Evolutionary conservation across 2,888 invertebrate genomes (phyloP).

Genomic region (Endomychus coccineus): DNA sequence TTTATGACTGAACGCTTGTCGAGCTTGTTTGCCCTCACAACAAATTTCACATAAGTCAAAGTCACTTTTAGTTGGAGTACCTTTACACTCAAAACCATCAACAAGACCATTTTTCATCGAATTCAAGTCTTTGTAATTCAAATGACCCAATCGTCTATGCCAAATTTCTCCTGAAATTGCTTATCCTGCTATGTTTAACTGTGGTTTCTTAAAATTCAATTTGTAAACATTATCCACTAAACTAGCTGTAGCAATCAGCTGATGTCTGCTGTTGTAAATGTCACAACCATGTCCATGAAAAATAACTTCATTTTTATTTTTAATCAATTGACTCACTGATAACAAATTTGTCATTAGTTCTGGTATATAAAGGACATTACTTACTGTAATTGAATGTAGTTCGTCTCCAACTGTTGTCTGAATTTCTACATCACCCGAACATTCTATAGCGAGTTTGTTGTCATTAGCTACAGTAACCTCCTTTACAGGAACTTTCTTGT

Average conservation of each 20-base stretch:
- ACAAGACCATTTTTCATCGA: slow-evolving; percentile 8
- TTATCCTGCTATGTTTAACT: slow-evolving; percentile 1
- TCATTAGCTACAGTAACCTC: slow-evolving; percentile 21
- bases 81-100: slow-evolving; percentile 3
- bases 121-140: slow-evolving; percentile 10
- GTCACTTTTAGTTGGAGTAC: neutral
- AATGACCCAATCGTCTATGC: slow-evolving; percentile 20
- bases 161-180: slow-evolving; percentile 10
- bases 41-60: slow-evolving; percentile 5
- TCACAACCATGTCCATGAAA: slow-evolving; percentile 20
- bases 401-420: slow-evolving; percentile 15
- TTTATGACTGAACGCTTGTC: slow-evolving; percentile 10
- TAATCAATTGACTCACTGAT: slow-evolving; percentile 25
- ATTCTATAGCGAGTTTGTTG: slow-evolving; percentile 20
- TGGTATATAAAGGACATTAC: slow-evolving; percentile 22
- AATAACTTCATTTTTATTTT: slow-evolving; percentile 22
- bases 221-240: slow-evolving; percentile 22
- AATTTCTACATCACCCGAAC: slow-evolving; percentile 21
- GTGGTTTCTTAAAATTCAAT: slow-evolving; percentile 13
- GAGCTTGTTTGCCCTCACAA: slow-evolving; percentile 7
- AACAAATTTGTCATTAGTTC: slow-evolving; percentile 25
- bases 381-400: slow-evolving; percentile 14
- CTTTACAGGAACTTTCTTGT: slow-evolving; percentile 9
- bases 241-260: slow-evolving; percentile 19
- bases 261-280: slow-evolving; percentile 16